Base-by-base conservation (phyloP, 2,113 vertebrate species). In the Danionella cerebrum region DNA sequence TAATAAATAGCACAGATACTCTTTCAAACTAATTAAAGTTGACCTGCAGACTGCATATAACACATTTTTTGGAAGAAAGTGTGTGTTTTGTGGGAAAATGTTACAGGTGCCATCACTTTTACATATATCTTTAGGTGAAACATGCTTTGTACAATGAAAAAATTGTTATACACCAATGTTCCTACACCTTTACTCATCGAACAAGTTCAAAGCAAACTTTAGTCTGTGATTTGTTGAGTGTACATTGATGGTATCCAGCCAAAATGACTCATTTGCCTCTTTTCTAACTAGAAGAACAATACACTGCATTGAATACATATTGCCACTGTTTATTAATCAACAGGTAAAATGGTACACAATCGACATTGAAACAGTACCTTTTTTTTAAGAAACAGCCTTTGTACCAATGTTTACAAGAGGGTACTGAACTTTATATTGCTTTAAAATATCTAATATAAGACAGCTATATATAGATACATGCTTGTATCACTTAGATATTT, bases 401-500 rank as follows among this genome's bases (percentile, higher is more conserved):
- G n/a, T n/a, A n/a, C n/a, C n/a, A n/a, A n/a, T n/a, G n/a, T n/a
- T n/a, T n/a, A n/a, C n/a, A n/a, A n/a, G n/a, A 12, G 14, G 24
- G 45, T n/a, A 63, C 59, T 22, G 24, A 7, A 11, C 24, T n/a
- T 63, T n/a, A 19, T 6, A 29, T 48, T 48, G 29, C 27, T 48
- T 64, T 42, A 21, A 48, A 47, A 22, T 21, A 50, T 36, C 44
- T 73, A 67, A 78, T 75, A 66, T 59, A 45, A 69, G 52, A 71
- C 53, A 80, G 18, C 18, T 19, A n/a, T n/a, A n/a, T 44, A 31
- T 29, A 41, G 39, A 14, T n/a, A 2, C 3, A 7, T 31, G 24
- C 9, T 16, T 64, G 29, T 64, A 64, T 48, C n/a, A n/a, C n/a
- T 60, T 58, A 41, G 24, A 11, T 80, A 80, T 85, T n/a, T 73